Evolutionary conservation across 2,888 invertebrate species (phyloP).

Genomic region (Horisme vitalbata): DNA sequence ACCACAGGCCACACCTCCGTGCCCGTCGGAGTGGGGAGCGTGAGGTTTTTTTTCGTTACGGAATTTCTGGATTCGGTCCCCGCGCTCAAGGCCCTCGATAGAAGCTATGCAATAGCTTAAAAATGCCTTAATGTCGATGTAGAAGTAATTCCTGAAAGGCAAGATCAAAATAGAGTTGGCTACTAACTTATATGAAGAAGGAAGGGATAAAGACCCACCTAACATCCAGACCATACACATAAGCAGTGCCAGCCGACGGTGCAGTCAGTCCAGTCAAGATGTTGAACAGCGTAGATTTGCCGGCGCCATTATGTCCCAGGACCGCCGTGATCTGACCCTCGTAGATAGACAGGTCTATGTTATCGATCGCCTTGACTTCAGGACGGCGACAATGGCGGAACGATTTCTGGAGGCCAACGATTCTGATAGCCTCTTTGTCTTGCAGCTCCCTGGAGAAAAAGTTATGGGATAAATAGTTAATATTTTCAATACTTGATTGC

Average conservation of each 20-base stretch:
- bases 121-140: no score
- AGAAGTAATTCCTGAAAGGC: no score
- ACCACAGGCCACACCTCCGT: no score
- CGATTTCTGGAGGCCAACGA: constrained; percentile 88
- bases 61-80: no score
- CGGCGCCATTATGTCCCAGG: constrained; percentile 93
- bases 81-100: no score
- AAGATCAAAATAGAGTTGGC: no score
- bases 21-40: no score
- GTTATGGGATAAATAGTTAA: no score
- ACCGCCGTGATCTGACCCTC: constrained; percentile 94
- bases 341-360: constrained; percentile 91
- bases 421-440: constrained; percentile 89
- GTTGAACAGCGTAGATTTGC: constrained; percentile 93
- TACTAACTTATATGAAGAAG: no score
- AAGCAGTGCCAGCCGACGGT: constrained; percentile 88
- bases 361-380: constrained; percentile 88
- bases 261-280: constrained; percentile 91
- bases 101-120: no score
- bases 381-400: constrained; percentile 87
- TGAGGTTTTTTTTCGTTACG: no score
- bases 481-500: no score
- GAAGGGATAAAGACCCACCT: constrained; percentile 61
- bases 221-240: constrained; percentile 89
- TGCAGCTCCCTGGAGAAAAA: constrained; percentile 81